A percentile compares a stretch with the other conserved stretches of the same genome.
These are phyloP conservation scores for Burhinus bistriatus DNA, from an alignment of 2,113 vertebrate species.

Conservation along the genomic window DNA sequence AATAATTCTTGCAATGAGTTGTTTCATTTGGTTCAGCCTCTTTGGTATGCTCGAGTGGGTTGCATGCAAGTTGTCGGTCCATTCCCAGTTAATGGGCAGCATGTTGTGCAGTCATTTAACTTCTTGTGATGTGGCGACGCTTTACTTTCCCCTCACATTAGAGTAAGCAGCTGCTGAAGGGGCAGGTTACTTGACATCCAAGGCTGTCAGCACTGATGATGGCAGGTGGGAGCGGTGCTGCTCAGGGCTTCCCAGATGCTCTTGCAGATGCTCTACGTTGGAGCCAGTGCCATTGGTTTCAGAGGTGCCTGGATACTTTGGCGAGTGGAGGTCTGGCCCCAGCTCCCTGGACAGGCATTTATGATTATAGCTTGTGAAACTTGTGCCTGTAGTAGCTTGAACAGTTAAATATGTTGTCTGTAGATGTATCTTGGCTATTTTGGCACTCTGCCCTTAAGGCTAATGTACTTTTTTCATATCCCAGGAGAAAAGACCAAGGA, in stretches of 20 bases:
- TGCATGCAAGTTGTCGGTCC: rapidly evolving
- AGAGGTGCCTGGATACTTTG: neutral
- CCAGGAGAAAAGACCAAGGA: neutral
- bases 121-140: too few species aligned
- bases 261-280: neutral
- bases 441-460: neutral
- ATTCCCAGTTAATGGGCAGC: rapidly evolving
- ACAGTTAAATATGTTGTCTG: neutral
- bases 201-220: neutral
- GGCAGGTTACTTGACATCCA: neutral
- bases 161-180: neutral
- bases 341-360: neutral
- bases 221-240: neutral
- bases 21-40: neutral
- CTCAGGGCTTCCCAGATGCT: neutral
- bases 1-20: neutral
- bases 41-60: neutral
- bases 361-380: neutral
- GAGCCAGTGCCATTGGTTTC: neutral
- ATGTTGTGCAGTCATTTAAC: neutral
- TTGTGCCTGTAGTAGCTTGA: neutral
- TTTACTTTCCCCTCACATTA: neutral
- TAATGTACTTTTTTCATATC: neutral
- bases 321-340: neutral
- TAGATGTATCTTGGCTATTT: neutral